Conservation (phyloP, 2,888 invertebrate genomes). For the Phyto melanocephala region DNA sequence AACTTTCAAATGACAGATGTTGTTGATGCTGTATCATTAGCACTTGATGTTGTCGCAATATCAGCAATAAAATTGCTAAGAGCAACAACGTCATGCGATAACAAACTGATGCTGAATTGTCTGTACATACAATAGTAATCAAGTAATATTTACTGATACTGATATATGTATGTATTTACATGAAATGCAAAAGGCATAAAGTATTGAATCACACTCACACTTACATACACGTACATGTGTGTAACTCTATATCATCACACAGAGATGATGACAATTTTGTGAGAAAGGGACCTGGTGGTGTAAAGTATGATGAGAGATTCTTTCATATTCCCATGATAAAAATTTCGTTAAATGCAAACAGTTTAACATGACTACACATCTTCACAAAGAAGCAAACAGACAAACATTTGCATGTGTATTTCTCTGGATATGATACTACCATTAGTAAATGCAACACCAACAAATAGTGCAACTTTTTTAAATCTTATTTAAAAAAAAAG, state of each 20-base stretch:
- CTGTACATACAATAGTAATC: conserved; percentile 9
- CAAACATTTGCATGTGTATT: background rate
- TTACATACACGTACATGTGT: background rate
- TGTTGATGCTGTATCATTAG: conserved; percentile 45
- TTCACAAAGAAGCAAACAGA: background rate
- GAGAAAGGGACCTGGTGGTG: background rate
- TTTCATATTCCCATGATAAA: too few relatives aligned
- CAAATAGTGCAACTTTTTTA: conserved; percentile 14
- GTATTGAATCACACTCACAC: background rate
- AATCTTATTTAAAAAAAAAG: conserved; percentile 19
- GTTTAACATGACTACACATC: background rate
- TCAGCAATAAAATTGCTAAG: background rate
- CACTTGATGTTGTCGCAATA: conserved; percentile 37
- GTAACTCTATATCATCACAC: background rate
- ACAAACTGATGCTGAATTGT: background rate
- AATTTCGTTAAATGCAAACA: too few relatives aligned
- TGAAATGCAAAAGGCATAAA: background rate
- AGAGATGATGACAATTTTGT: background rate
- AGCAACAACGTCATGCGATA: background rate
- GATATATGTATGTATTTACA: conserved; percentile 2
- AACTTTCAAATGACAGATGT: conserved; percentile 40
- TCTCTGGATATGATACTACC: background rate
- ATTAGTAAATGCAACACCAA: background rate
- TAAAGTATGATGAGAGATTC: background rate
- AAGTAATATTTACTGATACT: conserved; percentile 19